Evolutionary conservation across 2,797 vertebrate species (phyloP), one percentile per base, ranked within the genome.

Genomic region (Labeo calbasu): DNA sequence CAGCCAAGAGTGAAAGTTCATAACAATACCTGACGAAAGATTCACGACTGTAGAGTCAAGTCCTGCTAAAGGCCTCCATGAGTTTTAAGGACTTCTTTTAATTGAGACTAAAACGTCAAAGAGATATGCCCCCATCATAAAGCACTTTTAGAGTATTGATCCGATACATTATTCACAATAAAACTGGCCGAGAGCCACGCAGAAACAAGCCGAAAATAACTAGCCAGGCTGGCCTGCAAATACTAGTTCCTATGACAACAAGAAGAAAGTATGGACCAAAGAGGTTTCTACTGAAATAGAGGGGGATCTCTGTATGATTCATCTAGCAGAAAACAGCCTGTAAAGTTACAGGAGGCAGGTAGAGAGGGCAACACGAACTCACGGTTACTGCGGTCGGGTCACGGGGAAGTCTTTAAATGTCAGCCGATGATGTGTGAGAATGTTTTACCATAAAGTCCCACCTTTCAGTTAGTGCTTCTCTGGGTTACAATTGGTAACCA

Each of bases 191-290:
- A 43, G 17, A 23, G 19, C 50, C 43, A 66, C 32, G 53, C 53
- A 36, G 21, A 82, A 65, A 72, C 8, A 23, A 25, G n/a, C 6
- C n/a, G 5, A 65, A 81, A 84, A 84, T 76, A 84, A 68, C 77
- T 57, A 73, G 63, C 19, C 78, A 76, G 17, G 51, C 72, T 75
- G 85, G 21, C 75, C 48, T 76, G 70, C 73, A 81, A 70, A 86
- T 21, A 80, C 48, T 76, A 57, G 87, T 84, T 86, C 51, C 81
- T 81, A 83, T 84, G 82, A 88, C 85, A 84, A 86, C 70, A 68
- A 76, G 77, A 14, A 70, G 70, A 70, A 32, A 70, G 17, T 65
- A 17, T 50, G 11, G 77, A 53, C 65, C 51, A 19, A 40, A 23
- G 19, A 71, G 55, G 25, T 77, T 77, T 40, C 7, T 25, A 59